Conservation (phyloP, 2,797 vertebrate genomes). For the Cuniculus paca region DNA sequence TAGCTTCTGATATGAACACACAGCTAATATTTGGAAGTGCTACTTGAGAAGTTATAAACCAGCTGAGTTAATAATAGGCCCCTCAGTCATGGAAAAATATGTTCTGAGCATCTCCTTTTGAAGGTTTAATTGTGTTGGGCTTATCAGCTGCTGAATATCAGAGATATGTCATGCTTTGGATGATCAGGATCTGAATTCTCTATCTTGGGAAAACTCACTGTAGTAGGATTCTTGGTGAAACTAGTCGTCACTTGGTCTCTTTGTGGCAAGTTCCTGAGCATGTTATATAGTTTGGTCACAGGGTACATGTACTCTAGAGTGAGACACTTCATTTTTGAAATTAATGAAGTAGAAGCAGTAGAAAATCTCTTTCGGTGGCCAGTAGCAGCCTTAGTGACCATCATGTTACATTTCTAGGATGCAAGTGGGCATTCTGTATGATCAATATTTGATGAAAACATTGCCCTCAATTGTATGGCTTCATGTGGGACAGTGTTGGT, state of each 20-base stretch:
- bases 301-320: rapidly evolving
- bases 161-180: neutral
- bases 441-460: neutral
- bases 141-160: neutral
- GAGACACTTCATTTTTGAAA: neutral
- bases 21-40: neutral
- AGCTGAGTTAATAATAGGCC: neutral
- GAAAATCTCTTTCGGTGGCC: neutral
- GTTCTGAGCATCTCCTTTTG: neutral
- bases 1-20: neutral
- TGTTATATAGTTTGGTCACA: too few species aligned
- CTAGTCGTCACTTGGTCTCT: neutral
- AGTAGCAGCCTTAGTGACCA: neutral
- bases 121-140: neutral
- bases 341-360: neutral
- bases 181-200: neutral
- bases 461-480: too few species aligned
- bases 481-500: too few species aligned
- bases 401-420: neutral
- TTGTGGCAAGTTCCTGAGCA: rapidly evolving
- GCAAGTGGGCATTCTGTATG: neutral
- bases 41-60: neutral
- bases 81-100: neutral
- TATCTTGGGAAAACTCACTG: neutral
- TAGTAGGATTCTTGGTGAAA: neutral